Conservation (phyloP, 2,888 invertebrate genomes). For the Artemia sinica region DNA sequence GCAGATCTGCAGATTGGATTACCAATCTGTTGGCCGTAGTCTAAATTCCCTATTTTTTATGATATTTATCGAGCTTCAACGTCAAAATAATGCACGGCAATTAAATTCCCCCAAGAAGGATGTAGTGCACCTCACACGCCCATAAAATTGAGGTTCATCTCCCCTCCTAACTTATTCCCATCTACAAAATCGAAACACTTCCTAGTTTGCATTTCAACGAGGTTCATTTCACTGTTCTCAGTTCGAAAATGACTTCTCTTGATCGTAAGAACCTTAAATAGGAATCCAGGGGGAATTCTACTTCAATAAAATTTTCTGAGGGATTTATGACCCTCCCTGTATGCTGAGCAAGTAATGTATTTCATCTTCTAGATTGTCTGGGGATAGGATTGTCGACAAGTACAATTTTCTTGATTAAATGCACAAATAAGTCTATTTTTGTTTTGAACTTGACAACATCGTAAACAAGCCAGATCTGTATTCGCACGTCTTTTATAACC, state of each 20-base stretch:
- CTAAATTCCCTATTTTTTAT: no score
- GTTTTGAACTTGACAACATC: no score
- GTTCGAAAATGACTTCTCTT: neutral
- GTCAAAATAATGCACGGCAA: no score
- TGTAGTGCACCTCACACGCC: conserved; percentile 5
- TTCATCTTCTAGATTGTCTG: conserved; percentile 7
- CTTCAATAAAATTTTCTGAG: neutral
- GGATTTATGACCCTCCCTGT: neutral
- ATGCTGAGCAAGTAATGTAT: neutral
- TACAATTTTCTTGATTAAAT: conserved; percentile 4
- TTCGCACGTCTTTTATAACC: no score
- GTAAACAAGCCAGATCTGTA: no score
- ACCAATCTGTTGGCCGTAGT: no score
- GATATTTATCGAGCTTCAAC: no score
- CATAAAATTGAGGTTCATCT: conserved; percentile 12
- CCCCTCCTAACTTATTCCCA: neutral
- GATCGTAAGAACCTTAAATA: conserved; percentile 11
- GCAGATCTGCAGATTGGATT: no score
- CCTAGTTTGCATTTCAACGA: conserved; percentile 14
- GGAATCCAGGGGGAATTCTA: neutral
- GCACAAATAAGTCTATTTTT: neutral
- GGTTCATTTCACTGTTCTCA: conserved; percentile 11
- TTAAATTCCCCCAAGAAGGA: neutral
- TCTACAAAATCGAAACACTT: conserved; percentile 8
- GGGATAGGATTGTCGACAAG: neutral